phyloP scores from a whole-genome alignment of 1,140 invertebrate genomes.

The Apis laboriosa region DNA sequence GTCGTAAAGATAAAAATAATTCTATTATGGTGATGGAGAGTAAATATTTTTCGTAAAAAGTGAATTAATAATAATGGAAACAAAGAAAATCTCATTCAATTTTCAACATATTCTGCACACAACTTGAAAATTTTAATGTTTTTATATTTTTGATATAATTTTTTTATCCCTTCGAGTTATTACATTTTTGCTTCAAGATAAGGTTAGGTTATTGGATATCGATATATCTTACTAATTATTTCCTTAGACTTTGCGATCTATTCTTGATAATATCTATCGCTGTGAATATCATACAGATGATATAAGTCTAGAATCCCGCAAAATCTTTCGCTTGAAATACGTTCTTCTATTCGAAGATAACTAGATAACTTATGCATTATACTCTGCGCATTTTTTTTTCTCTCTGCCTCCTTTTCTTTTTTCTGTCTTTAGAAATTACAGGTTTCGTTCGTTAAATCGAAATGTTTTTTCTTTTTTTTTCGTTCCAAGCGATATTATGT shows the following conservation, averaged over 20 bases:
- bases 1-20: too few relatives aligned
- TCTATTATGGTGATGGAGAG: too few relatives aligned
- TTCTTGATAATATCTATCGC: slow-evolving; percentile 39
- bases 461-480: neutral
- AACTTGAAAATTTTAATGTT: too few relatives aligned
- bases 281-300: slow-evolving; percentile 48
- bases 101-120: neutral
- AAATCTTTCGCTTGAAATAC: slow-evolving; percentile 23
- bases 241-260: slow-evolving; percentile 33
- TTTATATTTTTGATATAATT: neutral
- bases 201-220: slow-evolving; percentile 29
- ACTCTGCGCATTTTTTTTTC: neutral
- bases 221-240: slow-evolving; percentile 45
- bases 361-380: neutral
- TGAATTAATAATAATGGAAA: too few relatives aligned
- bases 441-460: slow-evolving; percentile 21
- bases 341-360: neutral
- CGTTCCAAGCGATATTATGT: slow-evolving; percentile 21
- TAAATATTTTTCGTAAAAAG: neutral
- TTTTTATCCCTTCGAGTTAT: slow-evolving; percentile 13
- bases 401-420: neutral
- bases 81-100: neutral
- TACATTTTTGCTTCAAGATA: slow-evolving; percentile 46
- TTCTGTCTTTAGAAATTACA: neutral
- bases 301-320: slow-evolving; percentile 32